phyloP scores from a whole-genome alignment of 2,797 vertebrate species.

The Sebastolobus alascanus region DNA sequence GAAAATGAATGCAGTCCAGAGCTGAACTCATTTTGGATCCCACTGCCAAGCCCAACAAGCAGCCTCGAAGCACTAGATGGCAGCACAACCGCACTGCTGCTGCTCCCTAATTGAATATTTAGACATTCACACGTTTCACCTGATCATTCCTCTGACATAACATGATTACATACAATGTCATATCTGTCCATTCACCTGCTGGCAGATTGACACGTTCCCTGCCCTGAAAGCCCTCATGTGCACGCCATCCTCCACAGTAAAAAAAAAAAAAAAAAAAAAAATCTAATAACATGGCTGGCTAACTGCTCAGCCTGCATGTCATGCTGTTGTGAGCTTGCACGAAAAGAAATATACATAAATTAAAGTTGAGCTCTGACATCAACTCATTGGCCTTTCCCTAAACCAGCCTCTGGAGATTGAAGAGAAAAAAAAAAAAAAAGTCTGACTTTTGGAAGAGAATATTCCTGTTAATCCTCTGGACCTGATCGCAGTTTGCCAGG shows the following conservation, averaged over 20 bases:
- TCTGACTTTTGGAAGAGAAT: constrained; percentile 67
- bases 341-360: constrained; percentile 81
- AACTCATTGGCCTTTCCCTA: constrained; percentile 67
- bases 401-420: constrained; percentile 61
- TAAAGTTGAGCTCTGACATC: constrained; percentile 78
- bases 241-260: constrained; percentile 36
- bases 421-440: constrained; percentile 26
- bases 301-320: constrained; percentile 80
- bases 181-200: constrained; percentile 57
- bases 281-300: constrained; percentile 86
- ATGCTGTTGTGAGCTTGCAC: constrained; percentile 76
- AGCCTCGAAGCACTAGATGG: constrained; percentile 73
- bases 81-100: constrained; percentile 63
- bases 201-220: constrained; percentile 56
- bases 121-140: constrained; percentile 36
- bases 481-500: constrained; percentile 69
- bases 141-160: constrained; percentile 61
- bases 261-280: constrained; percentile 60
- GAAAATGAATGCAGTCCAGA: constrained; percentile 50
- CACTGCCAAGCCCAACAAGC: constrained; percentile 4
- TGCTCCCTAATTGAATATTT: constrained; percentile 39
- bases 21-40: constrained; percentile 40
- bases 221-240: constrained; percentile 47
- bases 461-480: constrained; percentile 72
- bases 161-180: constrained; percentile 58